These are phyloP conservation scores for Pterocles gutturalis DNA, from an alignment of 2,113 vertebrate species.

Conservation along the genomic window DNA sequence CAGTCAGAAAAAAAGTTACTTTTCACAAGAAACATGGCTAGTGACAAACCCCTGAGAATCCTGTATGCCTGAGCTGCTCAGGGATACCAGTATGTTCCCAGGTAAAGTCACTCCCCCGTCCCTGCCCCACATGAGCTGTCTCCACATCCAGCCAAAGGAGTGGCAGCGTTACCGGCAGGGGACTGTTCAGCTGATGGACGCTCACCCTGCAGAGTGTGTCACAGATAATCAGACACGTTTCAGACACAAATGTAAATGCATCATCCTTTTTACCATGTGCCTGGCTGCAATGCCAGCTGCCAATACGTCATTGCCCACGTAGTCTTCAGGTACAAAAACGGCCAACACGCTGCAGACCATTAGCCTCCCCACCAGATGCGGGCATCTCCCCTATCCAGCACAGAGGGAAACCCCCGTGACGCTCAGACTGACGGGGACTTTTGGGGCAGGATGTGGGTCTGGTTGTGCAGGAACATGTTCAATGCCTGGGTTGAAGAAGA, in stretches of 20 bases:
- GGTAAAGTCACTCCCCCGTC: rapidly evolving
- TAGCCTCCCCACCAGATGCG: rapidly evolving
- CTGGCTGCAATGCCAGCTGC: not conserved
- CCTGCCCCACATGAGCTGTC: not conserved
- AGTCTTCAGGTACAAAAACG: not conserved
- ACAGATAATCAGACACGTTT: not conserved
- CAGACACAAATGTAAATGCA: not conserved
- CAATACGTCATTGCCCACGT: rapidly evolving
- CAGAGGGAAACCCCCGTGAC: rapidly evolving
- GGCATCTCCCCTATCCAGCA: rapidly evolving
- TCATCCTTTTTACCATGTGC: rapidly evolving
- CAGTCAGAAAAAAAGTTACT: not conserved
- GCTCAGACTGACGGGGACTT: not conserved
- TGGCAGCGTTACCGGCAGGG: not conserved
- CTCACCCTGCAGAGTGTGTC: not conserved
- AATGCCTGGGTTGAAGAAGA: not conserved
- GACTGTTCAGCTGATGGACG: not conserved
- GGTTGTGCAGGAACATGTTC: not conserved
- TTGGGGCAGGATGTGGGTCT: not conserved
- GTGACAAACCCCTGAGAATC: not conserved
- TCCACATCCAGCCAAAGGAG: rapidly evolving
- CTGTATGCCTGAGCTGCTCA: rapidly evolving
- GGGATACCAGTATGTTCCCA: not conserved
- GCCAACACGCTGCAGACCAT: rapidly evolving
- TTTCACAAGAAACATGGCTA: not conserved